Evolutionary conservation across 2,113 vertebrate species (phyloP), one percentile per base, ranked within the genome.

Genomic region (Sorex fumeus): DNA sequence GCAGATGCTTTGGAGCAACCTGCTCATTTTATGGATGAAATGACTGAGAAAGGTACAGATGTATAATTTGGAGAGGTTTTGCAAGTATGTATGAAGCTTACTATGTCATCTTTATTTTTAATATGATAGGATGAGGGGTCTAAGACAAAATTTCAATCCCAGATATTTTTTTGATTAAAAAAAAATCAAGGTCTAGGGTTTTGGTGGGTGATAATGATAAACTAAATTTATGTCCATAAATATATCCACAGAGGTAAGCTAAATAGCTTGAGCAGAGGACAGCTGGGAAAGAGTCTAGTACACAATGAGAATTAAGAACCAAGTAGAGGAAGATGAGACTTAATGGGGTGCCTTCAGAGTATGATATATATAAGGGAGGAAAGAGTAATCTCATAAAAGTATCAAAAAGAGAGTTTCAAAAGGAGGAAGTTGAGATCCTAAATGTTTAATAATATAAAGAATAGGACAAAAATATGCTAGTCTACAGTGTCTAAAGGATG

Each of bases 11-110:
- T 66, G 11, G n/a, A 10, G 18, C 82, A 45, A 57, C n/a, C 23
- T 84, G 11, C 34, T 85, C 47, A 74, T 91, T 78, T 80, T 85
- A 69, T 13, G 67, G 70, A 64, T 53, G 6, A 84, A 19, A 27
- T 72, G 57, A n/a, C 69, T 66, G n/a, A 4, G 23, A 53, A 67
- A 32, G 1, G 36, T 50, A 18, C 43, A 76, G n/a, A 1, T 28
- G 5, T 34, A 36, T 67, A 60, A 72, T 4, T 86, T 34, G 5
- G n/a, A 13, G 27, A 13, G 30, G 5, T 50, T 32, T 82, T 36
- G 80, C 34, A 91, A 19, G 10, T 25, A 45, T 32, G 18, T 1
- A 13, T 12, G 8, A 86, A 88, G 4, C 8, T 60, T 83, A 72
- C 12, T 15, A 34, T 81, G 43, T 75, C 32, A 15, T 27, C 2